These are phyloP conservation scores for Eupithecia inturbata DNA, from an alignment of 2,888 invertebrate species.

Conservation along the genomic window DNA sequence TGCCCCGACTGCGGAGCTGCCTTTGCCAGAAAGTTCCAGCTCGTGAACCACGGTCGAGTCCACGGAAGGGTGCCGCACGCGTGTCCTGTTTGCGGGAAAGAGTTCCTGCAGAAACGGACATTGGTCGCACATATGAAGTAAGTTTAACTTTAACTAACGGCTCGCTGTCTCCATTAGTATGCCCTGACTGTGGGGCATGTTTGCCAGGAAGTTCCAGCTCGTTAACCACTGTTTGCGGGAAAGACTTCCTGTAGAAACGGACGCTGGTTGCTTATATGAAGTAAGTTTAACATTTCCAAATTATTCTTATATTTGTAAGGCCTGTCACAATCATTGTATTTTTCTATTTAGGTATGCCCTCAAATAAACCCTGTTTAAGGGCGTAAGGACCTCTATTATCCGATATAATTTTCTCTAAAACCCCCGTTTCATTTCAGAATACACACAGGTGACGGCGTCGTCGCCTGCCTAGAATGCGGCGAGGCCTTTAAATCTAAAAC, in stretches of 20 bases:
- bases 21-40: constrained; percentile 93
- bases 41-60: constrained; percentile 92
- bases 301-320: background rate
- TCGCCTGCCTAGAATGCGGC: constrained; percentile 90
- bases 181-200: constrained; percentile 94
- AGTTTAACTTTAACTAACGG: constrained; percentile 83
- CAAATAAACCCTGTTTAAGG: too few species aligned
- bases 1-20: constrained; percentile 95
- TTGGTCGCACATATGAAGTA: constrained; percentile 92
- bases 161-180: constrained; percentile 97
- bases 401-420: background rate
- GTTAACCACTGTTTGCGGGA: constrained; percentile 93
- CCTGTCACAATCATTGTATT: too few species aligned
- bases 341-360: too few species aligned
- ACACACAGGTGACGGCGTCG: constrained; percentile 90
- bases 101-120: constrained; percentile 93
- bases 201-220: constrained; percentile 93
- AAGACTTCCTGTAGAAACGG: constrained; percentile 93
- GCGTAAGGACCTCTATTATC: background rate
- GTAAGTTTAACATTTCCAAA: background rate
- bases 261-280: constrained; percentile 84
- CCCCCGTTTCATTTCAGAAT: constrained; percentile 72
- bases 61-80: constrained; percentile 92
- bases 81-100: constrained; percentile 92
- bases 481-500: constrained; percentile 89